Conservation (phyloP, 2,113 vertebrate genomes). For the Tonatia bakeri region DNA sequence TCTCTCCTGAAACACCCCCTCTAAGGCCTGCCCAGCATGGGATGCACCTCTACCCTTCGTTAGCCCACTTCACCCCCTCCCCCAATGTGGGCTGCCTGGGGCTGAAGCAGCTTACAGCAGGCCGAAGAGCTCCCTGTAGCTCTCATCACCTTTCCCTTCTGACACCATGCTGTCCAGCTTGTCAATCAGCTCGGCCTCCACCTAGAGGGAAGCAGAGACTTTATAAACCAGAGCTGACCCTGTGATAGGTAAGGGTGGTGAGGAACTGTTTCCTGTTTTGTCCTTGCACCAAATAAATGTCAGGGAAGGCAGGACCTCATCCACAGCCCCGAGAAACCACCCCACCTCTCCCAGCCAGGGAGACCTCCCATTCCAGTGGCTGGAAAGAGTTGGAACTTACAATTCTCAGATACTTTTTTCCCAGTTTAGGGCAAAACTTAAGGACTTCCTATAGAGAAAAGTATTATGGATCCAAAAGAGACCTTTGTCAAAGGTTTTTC, state of each 20-base stretch:
- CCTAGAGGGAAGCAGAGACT: conserved; percentile 80
- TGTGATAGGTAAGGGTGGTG: background rate
- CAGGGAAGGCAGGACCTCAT: background rate
- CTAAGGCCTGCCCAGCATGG: background rate
- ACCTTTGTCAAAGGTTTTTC: background rate
- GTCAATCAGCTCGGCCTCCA: conserved; percentile 96
- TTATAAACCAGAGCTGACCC: background rate
- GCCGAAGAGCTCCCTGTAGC: conserved; percentile 96
- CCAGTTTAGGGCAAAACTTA: conserved; percentile 40
- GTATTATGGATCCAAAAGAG: conserved; percentile 1
- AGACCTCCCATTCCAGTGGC: background rate
- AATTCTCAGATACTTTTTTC: conserved; percentile 1
- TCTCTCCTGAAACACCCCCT: background rate
- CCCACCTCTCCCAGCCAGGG: background rate
- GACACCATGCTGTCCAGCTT: conserved; percentile 98
- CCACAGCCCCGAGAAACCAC: background rate
- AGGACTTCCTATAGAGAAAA: conserved; percentile 12
- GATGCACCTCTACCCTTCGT: background rate
- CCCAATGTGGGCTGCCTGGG: background rate
- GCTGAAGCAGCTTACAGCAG: conserved; percentile 88
- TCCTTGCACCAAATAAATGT: background rate
- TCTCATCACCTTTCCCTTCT: conserved; percentile 96
- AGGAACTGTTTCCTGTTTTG: background rate
- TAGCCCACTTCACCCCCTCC: background rate
- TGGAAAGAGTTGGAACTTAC: background rate